Percentiles rank a stretch among this genome's conserved stretches.
Evolutionary conservation across 2,113 vertebrate genomes (phyloP).

Genomic region (Bujurquina vittata): DNA sequence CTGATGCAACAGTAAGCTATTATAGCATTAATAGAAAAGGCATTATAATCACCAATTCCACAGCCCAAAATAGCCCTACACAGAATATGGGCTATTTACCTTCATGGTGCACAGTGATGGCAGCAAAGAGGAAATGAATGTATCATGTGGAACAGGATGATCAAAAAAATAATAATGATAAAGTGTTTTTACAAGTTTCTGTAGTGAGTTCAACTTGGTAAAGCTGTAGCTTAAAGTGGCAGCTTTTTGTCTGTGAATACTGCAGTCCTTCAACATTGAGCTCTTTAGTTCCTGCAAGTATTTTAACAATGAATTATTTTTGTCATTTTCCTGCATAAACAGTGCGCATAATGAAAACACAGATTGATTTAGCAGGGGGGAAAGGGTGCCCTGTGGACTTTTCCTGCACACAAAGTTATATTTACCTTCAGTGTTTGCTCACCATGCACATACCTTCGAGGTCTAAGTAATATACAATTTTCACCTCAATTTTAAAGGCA

Average conservation of each 20-base stretch:
- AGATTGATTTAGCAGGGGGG: neutral
- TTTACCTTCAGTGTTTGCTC: neutral
- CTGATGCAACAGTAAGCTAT: neutral
- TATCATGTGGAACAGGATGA: neutral
- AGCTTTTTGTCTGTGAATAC: neutral
- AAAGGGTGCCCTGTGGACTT: neutral
- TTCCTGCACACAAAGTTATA: neutral
- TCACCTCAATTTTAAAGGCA: neutral
- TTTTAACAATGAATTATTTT: neutral
- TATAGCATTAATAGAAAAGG: neutral
- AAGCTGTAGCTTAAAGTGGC: neutral
- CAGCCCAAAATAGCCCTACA: neutral
- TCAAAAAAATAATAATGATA: no score
- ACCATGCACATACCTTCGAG: neutral
- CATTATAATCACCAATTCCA: neutral
- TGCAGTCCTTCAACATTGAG: neutral
- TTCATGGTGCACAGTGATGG: neutral
- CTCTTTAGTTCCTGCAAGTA: neutral
- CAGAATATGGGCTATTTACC: no score
- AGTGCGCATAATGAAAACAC: neutral
- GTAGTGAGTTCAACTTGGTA: neutral
- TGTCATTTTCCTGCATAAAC: conserved; percentile 1
- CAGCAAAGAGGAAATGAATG: neutral
- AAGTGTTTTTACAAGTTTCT: neutral
- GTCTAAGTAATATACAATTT: neutral